phyloP scores from a whole-genome alignment of 2,113 vertebrate species.

The Tenebrosternarchus preto region DNA sequence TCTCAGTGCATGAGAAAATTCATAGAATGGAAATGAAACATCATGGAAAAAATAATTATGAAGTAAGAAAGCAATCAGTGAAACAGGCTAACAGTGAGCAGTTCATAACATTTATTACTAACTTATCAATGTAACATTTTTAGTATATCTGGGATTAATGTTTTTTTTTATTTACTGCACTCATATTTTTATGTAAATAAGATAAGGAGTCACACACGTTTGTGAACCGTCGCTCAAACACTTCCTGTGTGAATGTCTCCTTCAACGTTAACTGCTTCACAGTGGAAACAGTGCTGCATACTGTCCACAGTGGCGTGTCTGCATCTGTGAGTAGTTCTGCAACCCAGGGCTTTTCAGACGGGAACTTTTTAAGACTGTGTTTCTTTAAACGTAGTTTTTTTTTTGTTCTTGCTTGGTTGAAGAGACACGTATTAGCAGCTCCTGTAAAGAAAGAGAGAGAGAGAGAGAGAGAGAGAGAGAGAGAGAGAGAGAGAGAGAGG shows the following conservation, averaged over 20 bases:
- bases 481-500: no score
- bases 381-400: slow-evolving; percentile 14
- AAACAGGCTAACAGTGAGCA: no score
- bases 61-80: no score
- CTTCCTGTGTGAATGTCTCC: slow-evolving; percentile 47
- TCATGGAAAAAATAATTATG: not conserved
- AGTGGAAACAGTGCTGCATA: slow-evolving; percentile 16
- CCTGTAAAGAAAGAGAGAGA: not conserved
- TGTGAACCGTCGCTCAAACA: not conserved
- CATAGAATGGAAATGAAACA: not conserved
- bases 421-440: not conserved
- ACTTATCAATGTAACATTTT: not conserved
- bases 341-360: no score
- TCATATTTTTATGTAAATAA: not conserved
- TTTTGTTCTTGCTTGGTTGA: no score
- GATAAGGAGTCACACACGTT: not conserved
- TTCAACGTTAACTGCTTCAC: not conserved
- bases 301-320: no score
- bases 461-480: no score
- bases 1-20: not conserved
- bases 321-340: no score
- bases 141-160: not conserved
- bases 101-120: not conserved
- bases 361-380: no score
- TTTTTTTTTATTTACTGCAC: not conserved